These are phyloP conservation scores for Eristalis intricaria DNA, from an alignment of 2,888 invertebrate genomes.

Conservation along the genomic window DNA sequence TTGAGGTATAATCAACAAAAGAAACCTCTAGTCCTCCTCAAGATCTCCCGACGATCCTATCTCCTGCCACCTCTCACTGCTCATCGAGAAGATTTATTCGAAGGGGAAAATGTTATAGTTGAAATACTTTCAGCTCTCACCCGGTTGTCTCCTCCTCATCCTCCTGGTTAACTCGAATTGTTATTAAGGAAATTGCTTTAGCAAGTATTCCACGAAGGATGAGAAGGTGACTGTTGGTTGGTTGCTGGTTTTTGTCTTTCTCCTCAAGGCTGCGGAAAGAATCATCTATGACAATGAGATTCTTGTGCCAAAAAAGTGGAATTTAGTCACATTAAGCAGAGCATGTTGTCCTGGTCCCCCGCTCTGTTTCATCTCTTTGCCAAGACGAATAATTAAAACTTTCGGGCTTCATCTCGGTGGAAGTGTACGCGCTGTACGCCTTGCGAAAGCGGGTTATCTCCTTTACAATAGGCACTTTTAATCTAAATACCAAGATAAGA, in stretches of 20 bases:
- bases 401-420: neutral
- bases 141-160: neutral
- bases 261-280: neutral
- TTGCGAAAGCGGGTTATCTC: slow-evolving; percentile 4
- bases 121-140: slow-evolving; percentile 19
- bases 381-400: neutral
- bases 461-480: neutral
- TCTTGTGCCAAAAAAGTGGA: neutral
- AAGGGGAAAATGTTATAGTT: slow-evolving; percentile 17
- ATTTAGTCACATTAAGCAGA: neutral
- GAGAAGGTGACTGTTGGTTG: neutral
- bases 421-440: neutral
- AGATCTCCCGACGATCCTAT: neutral
- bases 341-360: neutral
- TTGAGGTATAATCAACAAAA: slow-evolving; percentile 63
- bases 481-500: neutral
- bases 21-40: slow-evolving; percentile 12
- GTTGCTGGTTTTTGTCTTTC: neutral
- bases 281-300: neutral
- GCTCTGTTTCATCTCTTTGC: neutral
- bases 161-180: slow-evolving; percentile 31
- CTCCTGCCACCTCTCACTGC: neutral
- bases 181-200: slow-evolving; percentile 51
- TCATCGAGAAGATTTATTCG: slow-evolving; percentile 45
- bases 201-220: slow-evolving; percentile 35